Evolutionary conservation across 2,113 vertebrate genomes (phyloP).

Genomic region (Chrysemys picta): DNA sequence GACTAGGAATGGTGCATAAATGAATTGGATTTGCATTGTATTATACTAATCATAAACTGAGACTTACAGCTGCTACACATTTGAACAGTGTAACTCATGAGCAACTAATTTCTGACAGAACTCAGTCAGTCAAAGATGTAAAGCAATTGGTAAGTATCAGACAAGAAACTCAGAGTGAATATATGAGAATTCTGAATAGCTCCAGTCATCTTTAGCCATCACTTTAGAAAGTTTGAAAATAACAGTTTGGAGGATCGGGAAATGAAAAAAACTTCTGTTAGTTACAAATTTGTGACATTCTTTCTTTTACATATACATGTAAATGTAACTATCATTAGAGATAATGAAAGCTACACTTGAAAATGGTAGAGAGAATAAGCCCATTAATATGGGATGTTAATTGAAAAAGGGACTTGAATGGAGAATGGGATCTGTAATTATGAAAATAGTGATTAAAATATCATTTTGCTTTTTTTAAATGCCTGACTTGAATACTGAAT

Average conservation of each 20-base stretch:
- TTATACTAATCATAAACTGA: not conserved
- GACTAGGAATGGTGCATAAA: not conserved
- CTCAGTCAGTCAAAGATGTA: not conserved
- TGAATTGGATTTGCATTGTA: not conserved
- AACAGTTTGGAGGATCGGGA: not conserved
- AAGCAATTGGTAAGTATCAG: not conserved
- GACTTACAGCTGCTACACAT: not conserved
- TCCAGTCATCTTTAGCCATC: not conserved
- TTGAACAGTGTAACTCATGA: not conserved
- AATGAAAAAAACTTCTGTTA: not conserved
- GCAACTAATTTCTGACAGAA: constrained; percentile 16
- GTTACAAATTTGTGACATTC: fast-evolving
- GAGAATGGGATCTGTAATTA: not conserved
- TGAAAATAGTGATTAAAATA: not conserved
- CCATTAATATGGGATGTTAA: not conserved
- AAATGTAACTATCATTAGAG: not conserved
- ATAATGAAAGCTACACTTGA: not conserved
- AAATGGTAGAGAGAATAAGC: not conserved
- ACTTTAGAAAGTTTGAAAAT: fast-evolving
- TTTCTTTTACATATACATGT: not conserved
- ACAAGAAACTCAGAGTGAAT: not conserved
- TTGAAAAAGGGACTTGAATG: not conserved
- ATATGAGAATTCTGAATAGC: fast-evolving
- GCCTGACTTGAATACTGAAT: not conserved
- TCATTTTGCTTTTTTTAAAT: not conserved